Percentiles rank a stretch among this genome's conserved stretches.
phyloP scores from a whole-genome alignment of 1,140 invertebrate genomes.

The Argopecten irradians region DNA sequence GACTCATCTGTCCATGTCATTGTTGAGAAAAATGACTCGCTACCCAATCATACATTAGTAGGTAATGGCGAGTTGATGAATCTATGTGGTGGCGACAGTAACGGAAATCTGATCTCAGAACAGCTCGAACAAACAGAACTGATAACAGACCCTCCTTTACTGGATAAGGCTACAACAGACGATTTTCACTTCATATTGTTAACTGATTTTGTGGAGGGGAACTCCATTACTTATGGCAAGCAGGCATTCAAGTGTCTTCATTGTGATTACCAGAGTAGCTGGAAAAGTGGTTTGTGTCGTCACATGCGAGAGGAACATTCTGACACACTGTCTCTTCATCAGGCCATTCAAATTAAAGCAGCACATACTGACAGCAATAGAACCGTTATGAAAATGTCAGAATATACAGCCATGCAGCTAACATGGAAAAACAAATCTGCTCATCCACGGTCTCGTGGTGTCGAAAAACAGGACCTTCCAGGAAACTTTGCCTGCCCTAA shows the following conservation, averaged over 20 bases:
- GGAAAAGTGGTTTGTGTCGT: slow-evolving; percentile 60
- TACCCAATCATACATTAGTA: not conserved
- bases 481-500: slow-evolving; percentile 65
- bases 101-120: slow-evolving; percentile 27
- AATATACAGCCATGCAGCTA: slow-evolving; percentile 35
- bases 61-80: not conserved
- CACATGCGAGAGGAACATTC: slow-evolving; percentile 66
- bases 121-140: slow-evolving; percentile 37
- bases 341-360: slow-evolving; percentile 50
- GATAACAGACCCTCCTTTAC: not conserved
- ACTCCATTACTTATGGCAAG: slow-evolving; percentile 53
- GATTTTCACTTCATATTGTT: slow-evolving; percentile 68
- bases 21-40: not conserved
- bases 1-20: slow-evolving; percentile 25
- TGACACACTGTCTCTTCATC: slow-evolving; percentile 57
- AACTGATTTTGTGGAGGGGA: slow-evolving; percentile 48
- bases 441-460: slow-evolving; percentile 42
- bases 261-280: slow-evolving; percentile 62
- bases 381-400: slow-evolving; percentile 39
- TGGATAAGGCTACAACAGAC: not conserved
- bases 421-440: slow-evolving; percentile 60
- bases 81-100: not conserved
- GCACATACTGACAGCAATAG: slow-evolving; percentile 24
- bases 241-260: slow-evolving; percentile 66
- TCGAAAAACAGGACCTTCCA: slow-evolving; percentile 69